Evolutionary conservation across 1,140 invertebrate species (phyloP).

Genomic region (Oppia nitens): DNA sequence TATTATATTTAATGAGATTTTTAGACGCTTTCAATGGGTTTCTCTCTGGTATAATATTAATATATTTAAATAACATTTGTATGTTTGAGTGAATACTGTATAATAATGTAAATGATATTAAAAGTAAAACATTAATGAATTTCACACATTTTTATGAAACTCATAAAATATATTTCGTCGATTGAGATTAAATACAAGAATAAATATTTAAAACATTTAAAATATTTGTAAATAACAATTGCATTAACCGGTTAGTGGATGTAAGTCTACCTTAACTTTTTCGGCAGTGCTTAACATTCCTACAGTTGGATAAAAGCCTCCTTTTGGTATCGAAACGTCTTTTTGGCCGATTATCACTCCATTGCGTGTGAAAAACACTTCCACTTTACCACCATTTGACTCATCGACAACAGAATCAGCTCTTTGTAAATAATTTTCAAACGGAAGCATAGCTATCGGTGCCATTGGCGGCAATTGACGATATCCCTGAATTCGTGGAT

Average conservation of each 20-base stretch:
- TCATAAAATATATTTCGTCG: too few species aligned
- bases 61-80: too few species aligned
- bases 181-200: too few species aligned
- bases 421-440: neutral
- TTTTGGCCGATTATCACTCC: slow-evolving; percentile 36
- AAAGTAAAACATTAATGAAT: too few species aligned
- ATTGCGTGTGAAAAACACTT: slow-evolving; percentile 41
- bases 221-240: too few species aligned
- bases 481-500: neutral
- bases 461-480: neutral
- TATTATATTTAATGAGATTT: too few species aligned
- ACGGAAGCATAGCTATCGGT: neutral
- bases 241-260: slow-evolving; percentile 36
- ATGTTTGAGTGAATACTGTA: too few species aligned
- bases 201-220: too few species aligned
- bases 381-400: neutral
- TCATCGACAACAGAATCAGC: neutral
- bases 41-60: too few species aligned
- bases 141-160: too few species aligned
- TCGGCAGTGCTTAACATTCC: slow-evolving; percentile 40
- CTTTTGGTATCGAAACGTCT: slow-evolving; percentile 36
- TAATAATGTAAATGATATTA: too few species aligned
- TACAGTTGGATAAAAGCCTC: slow-evolving; percentile 39
- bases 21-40: too few species aligned
- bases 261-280: slow-evolving; percentile 37